Evolutionary conservation across 2,888 invertebrate genomes (phyloP), one percentile per base, ranked within the genome.

Genomic region (Drosophila maculinotata): DNA sequence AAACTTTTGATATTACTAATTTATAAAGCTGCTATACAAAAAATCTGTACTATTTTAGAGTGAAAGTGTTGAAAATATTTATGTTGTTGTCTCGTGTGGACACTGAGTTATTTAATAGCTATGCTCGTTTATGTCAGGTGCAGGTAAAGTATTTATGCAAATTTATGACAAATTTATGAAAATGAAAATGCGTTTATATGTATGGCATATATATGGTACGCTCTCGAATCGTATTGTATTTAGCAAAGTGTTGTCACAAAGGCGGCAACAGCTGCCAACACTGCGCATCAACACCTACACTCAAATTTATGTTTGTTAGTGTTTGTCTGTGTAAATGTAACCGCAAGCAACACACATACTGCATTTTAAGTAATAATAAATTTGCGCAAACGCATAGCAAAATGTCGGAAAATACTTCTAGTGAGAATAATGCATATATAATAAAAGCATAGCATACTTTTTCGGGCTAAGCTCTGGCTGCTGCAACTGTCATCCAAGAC

Each of bases 251-350:
- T 68, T 68, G 67, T 62, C 72, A 79, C 63, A 85, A 84, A 85
- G 83, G 82, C 79, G 79, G 62, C 68, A 69, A 68, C 87, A 86
- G 84, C 80, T 83, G 88, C 74, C 83, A 88, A 79, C 83, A 88
- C 84, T 86, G 52, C 38, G 69, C 75, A 66, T 86, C 83, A 82
- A 82, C 81, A 83, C 86, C 80, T 79, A 51, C 59, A 31, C 57
- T 49, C 44, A 49, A 53, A 36, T 58, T 48, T 31, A 23, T 30
- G 8, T 30, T 17, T 35, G 38, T 25, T 17, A 53, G 39, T 31
- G 17, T 42, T 47, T 2, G 35, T 54, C 36, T 42, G 52, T 58
- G 33, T 20, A 12, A 36, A 23, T 45, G 56, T 57, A 15, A 59
- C 57, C 60, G 51, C 54, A 68, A 67, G 81, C 74, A 59, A 54